Base-by-base conservation (phyloP, 2,888 invertebrate genomes). In the Podotricha telesiphe region DNA sequence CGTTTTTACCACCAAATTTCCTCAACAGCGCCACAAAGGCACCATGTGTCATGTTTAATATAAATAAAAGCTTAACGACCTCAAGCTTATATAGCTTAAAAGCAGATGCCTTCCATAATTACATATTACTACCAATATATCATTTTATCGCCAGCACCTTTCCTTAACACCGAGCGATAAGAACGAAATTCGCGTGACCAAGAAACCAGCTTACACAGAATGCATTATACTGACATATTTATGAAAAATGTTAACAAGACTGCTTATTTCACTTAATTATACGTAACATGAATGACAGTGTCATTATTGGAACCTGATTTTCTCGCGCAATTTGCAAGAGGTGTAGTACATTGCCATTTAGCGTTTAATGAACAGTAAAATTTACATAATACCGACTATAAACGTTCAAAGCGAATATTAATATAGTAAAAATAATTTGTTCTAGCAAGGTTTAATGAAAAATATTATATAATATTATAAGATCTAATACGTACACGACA, bases 221-320 rank as follows among this genome's bases (percentile, higher is more conserved):
- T 53, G 56, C 15, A 68, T 69, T 71, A 71, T 71, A 45, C 55
- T 56, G 65, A 67, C 69, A 67, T 73, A 73, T 75, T 73, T 79
- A 79, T 79, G 79, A 78, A 78, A 80, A 79, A 79, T 71, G 69
- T 65, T 65, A 77, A 80, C 77, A 78, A 77, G 76, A 79, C 66
- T 58, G 68, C 68, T 70, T 72, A 72, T 72, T 82, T 80, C 78
- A 81, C 80, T 82, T 76, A 79, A 83, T 85, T 82, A 80, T 78
- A 75, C 76, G 76, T 78, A 48, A 50, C 76, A 75, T 76, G 74
- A 77, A 73, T 76, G 75, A 76, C 78, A 76, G 73, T 78, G 77
- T 78, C 79, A 80, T 84, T 83, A 84, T 68, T 66, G 68, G 70
- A 77, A 78, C 77, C 72, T 75, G 80, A 77, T 78, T 77, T 58